phyloP scores from a whole-genome alignment of 2,888 invertebrate species.

The Macropis europaea region DNA sequence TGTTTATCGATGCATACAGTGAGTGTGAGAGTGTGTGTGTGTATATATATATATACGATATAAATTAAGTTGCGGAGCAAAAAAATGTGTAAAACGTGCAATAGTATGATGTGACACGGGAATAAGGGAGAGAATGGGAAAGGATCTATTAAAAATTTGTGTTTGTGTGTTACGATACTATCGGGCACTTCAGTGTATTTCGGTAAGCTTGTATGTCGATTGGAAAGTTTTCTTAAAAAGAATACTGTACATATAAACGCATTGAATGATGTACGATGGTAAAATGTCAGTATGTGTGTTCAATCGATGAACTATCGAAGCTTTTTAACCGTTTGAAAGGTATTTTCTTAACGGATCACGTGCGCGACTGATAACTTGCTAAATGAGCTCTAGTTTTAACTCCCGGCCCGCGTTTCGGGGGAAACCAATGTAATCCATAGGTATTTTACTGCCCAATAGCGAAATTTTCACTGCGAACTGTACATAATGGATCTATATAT shows the following conservation, averaged over 20 bases:
- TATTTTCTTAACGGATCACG: constrained; percentile 53
- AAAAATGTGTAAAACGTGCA: constrained; percentile 33
- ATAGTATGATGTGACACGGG: constrained; percentile 15
- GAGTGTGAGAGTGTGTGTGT: too few species aligned
- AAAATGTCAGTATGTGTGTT: constrained; percentile 59
- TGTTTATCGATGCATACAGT: constrained; percentile 38
- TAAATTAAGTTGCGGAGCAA: background rate
- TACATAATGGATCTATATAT: constrained; percentile 26
- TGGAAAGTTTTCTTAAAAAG: constrained; percentile 33
- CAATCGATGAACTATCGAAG: constrained; percentile 48
- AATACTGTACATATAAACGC: constrained; percentile 42
- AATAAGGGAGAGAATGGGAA: background rate
- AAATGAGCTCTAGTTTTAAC: constrained; percentile 13
- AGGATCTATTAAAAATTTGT: constrained; percentile 29
- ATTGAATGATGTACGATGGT: constrained; percentile 25
- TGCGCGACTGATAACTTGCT: background rate
- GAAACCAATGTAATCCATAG: background rate
- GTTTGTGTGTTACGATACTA: constrained; percentile 22
- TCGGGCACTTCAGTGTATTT: constrained; percentile 31
- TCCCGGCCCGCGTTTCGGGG: background rate
- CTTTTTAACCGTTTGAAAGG: constrained; percentile 36
- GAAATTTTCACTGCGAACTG: constrained; percentile 10
- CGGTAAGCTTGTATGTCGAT: constrained; percentile 20
- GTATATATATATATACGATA: constrained; percentile 18
- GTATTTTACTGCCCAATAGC: constrained; percentile 21